Evolutionary conservation across 2,113 vertebrate species (phyloP).

Genomic region (Astur gentilis): DNA sequence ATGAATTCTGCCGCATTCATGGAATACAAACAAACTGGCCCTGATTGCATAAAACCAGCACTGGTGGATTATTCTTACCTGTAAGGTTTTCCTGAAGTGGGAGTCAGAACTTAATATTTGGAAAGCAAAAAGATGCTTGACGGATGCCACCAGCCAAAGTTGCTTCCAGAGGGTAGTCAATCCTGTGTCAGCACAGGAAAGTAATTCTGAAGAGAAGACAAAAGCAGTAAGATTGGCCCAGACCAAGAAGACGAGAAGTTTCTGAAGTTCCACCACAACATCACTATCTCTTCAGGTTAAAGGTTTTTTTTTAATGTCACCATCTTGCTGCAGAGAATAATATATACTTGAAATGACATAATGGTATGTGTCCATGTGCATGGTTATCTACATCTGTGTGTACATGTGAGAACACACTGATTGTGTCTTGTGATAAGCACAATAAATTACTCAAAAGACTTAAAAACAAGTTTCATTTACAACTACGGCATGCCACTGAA

Average conservation of each 20-base stretch:
- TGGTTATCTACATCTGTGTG: neutral
- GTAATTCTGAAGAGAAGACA: neutral
- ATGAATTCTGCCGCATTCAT: neutral
- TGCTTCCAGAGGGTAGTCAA: neutral
- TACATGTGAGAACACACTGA: neutral
- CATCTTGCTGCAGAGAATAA: neutral
- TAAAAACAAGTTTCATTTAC: constrained; percentile 30
- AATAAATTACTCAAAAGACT: neutral
- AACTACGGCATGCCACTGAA: neutral
- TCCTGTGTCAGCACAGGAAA: neutral
- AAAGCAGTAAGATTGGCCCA: neutral
- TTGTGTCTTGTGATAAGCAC: neutral
- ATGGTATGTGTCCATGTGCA: rapidly evolving
- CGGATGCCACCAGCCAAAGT: neutral
- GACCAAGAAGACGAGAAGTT: neutral
- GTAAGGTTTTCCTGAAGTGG: neutral
- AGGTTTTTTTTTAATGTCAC: neutral
- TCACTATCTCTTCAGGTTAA: neutral
- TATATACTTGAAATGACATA: neutral
- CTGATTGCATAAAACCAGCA: neutral
- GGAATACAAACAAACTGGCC: neutral
- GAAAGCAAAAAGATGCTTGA: neutral
- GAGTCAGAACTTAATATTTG: neutral
- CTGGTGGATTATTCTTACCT: neutral
- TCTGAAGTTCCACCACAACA: neutral